These are phyloP conservation scores for Carposina sasakii DNA, from an alignment of 1,140 invertebrate genomes.

Conservation along the genomic window DNA sequence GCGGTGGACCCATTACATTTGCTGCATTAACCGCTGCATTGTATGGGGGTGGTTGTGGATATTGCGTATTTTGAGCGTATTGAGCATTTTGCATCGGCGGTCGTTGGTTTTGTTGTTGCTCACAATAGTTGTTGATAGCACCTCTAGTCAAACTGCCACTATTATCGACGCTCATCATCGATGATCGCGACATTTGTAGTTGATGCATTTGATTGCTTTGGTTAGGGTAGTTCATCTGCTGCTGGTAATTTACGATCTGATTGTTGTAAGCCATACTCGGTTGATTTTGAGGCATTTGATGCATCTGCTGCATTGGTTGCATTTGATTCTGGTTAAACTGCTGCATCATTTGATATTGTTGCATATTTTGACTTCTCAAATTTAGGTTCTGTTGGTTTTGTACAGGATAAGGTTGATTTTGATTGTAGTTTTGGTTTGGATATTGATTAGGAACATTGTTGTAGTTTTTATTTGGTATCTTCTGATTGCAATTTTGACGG, in stretches of 20 bases:
- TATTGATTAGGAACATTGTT: slow-evolving; percentile 51
- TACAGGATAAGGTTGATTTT: slow-evolving; percentile 37
- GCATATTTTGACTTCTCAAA: slow-evolving; percentile 44
- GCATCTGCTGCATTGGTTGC: slow-evolving; percentile 22
- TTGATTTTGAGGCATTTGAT: slow-evolving; percentile 25
- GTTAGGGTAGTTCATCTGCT: slow-evolving; percentile 55
- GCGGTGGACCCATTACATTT: slow-evolving; percentile 61
- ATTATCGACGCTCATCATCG: slow-evolving; percentile 61
- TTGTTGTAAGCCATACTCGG: slow-evolving; percentile 39
- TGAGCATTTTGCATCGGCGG: slow-evolving; percentile 33
- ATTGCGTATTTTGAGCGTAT: slow-evolving; percentile 53
- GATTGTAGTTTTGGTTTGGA: slow-evolving; percentile 52
- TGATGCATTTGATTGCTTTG: slow-evolving; percentile 64
- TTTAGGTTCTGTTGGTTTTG: slow-evolving; percentile 40
- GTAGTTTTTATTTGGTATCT: slow-evolving; percentile 42
- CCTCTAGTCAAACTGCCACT: slow-evolving; percentile 57
- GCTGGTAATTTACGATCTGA: slow-evolving; percentile 64
- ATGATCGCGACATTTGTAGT: slow-evolving; percentile 58
- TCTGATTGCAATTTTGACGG: slow-evolving; percentile 45
- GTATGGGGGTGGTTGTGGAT: slow-evolving; percentile 57
- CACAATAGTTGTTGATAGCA: slow-evolving; percentile 50
- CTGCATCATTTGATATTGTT: slow-evolving; percentile 60
- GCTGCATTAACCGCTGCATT: slow-evolving; percentile 43
- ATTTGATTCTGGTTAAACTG: slow-evolving; percentile 44
- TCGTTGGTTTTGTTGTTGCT: slow-evolving; percentile 33